These are phyloP conservation scores for Phodopus roborovskii DNA, from an alignment of 2,113 vertebrate species.

Conservation along the genomic window DNA sequence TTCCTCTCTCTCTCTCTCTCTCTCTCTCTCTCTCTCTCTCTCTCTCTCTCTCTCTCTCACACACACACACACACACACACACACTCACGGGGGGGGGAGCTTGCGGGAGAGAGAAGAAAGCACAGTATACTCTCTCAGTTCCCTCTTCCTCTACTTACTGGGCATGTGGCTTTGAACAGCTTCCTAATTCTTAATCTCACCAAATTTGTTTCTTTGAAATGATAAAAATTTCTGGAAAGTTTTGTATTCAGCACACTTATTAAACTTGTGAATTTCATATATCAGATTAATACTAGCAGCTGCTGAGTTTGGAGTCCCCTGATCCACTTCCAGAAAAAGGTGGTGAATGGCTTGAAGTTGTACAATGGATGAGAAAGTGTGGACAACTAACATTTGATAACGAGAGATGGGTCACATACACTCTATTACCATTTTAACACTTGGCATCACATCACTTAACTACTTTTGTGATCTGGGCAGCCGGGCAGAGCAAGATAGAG, in stretches of 20 bases:
- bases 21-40: too few species aligned
- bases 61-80: neutral
- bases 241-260: neutral
- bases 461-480: accelerated
- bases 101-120: neutral
- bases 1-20: too few species aligned
- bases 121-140: neutral
- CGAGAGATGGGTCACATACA: neutral
- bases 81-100: neutral
- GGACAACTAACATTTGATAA: neutral
- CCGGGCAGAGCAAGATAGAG: neutral
- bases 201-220: neutral
- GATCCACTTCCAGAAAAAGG: neutral
- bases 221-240: neutral
- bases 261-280: neutral
- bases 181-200: neutral
- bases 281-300: neutral
- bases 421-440: neutral
- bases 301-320: neutral
- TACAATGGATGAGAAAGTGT: neutral
- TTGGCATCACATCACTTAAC: neutral
- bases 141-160: neutral
- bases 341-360: neutral
- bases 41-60: too few species aligned
- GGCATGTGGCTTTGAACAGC: neutral